Base-by-base conservation (phyloP, 30 jellyfish, hydroid and myxozoan species). In the Pelagia noctiluca region DNA sequence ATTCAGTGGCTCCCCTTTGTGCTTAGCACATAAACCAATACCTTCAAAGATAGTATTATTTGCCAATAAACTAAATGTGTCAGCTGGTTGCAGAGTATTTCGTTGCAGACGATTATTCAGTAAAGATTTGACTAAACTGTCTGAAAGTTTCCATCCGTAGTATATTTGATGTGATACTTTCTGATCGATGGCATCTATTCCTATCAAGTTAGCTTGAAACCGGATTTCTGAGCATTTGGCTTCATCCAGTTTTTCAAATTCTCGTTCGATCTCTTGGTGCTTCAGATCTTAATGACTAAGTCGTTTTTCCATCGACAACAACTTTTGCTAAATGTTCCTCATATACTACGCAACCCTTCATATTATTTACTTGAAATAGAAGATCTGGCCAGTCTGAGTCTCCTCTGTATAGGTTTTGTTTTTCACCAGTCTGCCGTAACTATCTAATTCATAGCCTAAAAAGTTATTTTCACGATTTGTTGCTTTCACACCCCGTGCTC, bases 371-470 rank as follows among this genome's bases (percentile, higher is more conserved):
- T 42, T 42, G 57, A 16, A 42, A 8, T 42, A 42, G 57, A 16
- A 60, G 29, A 60, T 60, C 72, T 24, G 34, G 72, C 72, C 29
- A 60, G 22, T 60, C 72, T 10, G 29, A 60, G 21, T 24, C 21
- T 60, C 72, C 10, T 4, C 72, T 10, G 16, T 42, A 42, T 42
- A 42, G 16, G 57, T 42, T 8, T 5, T 5, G 16, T 42, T 42
- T 42, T 42, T 42, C 57, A 82, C 60, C 34, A 35, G 31, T 78
- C 32, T 29, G 86, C 79, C 8, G 34, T 30, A 10, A 64, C 31
- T 50, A 64, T 64, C 78, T 64, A 64, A 64, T 64, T 64, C 50
- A 64, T 30, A 64, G 12, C 78, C 87, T 18, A 75, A 38, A 71
- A 30, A 75, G 33, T 28, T 75, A 11, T 52, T 62, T 54, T 46